These are phyloP conservation scores for Intellagama lesueurii DNA, from an alignment of 2,797 vertebrate genomes.

Conservation along the genomic window DNA sequence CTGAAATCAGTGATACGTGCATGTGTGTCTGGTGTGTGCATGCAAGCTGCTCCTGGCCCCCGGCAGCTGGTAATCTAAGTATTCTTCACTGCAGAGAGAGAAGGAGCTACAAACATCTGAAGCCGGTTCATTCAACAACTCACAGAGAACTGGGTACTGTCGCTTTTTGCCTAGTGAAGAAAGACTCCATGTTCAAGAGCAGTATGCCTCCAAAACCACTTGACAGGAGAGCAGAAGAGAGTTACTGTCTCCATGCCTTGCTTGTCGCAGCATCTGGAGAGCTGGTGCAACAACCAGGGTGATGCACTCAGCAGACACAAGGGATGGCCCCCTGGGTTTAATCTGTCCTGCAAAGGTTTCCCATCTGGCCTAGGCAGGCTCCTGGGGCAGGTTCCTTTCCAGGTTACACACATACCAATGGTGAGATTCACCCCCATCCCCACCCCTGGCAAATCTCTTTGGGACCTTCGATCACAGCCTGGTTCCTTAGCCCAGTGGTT, in stretches of 20 bases:
- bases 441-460: too few relatives aligned
- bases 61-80: background rate
- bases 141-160: background rate
- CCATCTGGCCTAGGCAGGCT: background rate
- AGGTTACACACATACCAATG: background rate
- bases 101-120: background rate
- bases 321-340: too few relatives aligned
- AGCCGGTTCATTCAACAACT: background rate
- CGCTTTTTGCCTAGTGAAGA: too few relatives aligned
- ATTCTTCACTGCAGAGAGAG: background rate
- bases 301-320: too few relatives aligned
- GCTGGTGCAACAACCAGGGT: background rate
- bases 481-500: background rate
- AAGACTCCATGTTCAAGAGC: too few relatives aligned
- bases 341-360: background rate
- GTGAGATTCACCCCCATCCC: background rate
- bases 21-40: background rate
- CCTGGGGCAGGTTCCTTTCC: background rate
- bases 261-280: too few relatives aligned
- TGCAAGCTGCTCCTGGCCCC: background rate
- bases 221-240: background rate
- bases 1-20: background rate
- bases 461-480: too few relatives aligned
- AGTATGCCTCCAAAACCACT: too few relatives aligned
- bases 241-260: background rate